Conservation (phyloP, 2,888 invertebrate species). For the Lamellibrachia satsuma region DNA sequence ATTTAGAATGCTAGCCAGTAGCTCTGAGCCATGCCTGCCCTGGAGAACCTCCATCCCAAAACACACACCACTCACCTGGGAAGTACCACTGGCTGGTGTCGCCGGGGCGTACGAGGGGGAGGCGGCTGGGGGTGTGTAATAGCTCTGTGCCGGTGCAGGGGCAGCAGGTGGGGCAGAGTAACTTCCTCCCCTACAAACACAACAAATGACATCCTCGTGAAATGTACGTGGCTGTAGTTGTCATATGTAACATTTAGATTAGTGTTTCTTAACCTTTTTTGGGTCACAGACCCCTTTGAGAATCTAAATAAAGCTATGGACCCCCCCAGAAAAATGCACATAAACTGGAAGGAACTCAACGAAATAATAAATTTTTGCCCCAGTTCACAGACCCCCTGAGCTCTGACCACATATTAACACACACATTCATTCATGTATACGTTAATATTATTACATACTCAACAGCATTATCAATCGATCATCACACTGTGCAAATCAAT, state of each 20-base stretch:
- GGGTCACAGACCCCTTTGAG: no score
- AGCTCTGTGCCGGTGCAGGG: not conserved
- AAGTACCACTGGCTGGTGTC: not conserved
- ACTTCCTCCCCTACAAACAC: constrained; percentile 23
- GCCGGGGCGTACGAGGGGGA: constrained; percentile 25
- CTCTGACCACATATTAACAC: not conserved
- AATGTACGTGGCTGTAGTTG: not conserved
- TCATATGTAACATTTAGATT: not conserved
- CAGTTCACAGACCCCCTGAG: no score
- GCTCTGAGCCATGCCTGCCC: no score
- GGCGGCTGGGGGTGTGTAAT: constrained; percentile 19
- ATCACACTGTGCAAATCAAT: not conserved
- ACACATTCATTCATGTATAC: not conserved
- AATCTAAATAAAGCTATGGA: no score
- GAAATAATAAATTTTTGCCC: no score
- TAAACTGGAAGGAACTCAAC: no score
- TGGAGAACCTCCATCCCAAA: not conserved
- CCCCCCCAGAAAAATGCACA: no score
- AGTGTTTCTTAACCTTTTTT: not conserved
- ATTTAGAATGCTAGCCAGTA: not conserved
- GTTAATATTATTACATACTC: not conserved
- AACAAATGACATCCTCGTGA: not conserved
- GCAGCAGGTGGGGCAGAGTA: constrained; percentile 26
- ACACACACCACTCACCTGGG: not conserved
- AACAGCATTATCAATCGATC: not conserved